Conservation (phyloP, 64 coral and sea anemone species). For the Montipora cactus region DNA sequence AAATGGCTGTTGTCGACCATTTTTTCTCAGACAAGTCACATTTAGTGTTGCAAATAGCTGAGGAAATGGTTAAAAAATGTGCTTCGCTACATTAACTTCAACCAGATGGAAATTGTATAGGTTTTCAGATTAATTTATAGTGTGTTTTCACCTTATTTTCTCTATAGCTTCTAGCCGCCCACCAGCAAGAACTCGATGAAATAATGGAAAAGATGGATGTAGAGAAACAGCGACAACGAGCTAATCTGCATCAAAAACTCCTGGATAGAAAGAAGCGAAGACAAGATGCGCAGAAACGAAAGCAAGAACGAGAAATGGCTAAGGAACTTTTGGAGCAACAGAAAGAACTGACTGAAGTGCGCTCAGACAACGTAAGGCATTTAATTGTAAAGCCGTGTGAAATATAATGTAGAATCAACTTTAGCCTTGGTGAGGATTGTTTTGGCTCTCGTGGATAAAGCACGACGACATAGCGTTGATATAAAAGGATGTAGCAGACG, state of each 20-base stretch:
- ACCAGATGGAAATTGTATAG: too few species aligned
- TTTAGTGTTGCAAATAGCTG: too few species aligned
- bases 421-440: too few species aligned
- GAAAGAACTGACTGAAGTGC: slow-evolving; percentile 92
- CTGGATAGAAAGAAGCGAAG: slow-evolving; percentile 83
- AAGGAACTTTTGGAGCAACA: slow-evolving; percentile 94
- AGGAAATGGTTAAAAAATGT: too few species aligned
- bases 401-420: not conserved
- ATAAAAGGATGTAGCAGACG: too few species aligned
- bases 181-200: slow-evolving; percentile 96
- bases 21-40: too few species aligned
- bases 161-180: slow-evolving; percentile 73
- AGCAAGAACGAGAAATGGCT: slow-evolving; percentile 95
- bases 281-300: slow-evolving; percentile 82
- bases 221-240: slow-evolving; percentile 81
- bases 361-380: slow-evolving; percentile 74
- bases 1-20: too few species aligned
- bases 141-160: not conserved
- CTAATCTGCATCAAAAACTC: slow-evolving; percentile 83
- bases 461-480: too few species aligned
- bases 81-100: too few species aligned
- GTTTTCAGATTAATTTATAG: too few species aligned
- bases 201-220: slow-evolving; percentile 92
- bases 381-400: not conserved
- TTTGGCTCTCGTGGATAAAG: too few species aligned